Conservation (phyloP, 2,113 vertebrate genomes). For the Upupa epops region DNA sequence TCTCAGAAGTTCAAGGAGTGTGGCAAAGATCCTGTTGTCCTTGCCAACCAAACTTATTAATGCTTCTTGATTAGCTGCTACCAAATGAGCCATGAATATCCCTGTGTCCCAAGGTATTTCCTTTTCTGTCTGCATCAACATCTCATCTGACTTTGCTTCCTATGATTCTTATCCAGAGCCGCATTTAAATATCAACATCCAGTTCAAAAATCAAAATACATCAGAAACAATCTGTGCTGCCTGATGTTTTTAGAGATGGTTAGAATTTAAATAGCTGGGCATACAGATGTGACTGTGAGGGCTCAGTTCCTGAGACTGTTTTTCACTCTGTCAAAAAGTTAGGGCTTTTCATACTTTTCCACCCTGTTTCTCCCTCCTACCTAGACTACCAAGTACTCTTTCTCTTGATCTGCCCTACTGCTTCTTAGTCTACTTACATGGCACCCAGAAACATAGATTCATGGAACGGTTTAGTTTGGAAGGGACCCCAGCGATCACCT, state of each 20-base stretch:
- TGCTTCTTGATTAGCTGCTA: not conserved
- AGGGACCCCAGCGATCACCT: too few species aligned
- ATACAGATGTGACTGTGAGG: not conserved
- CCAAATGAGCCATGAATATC: slow-evolving; percentile 1
- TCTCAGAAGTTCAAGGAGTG: not conserved
- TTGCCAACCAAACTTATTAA: not conserved
- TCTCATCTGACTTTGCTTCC: slow-evolving; percentile 36
- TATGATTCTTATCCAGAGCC: slow-evolving; percentile 25
- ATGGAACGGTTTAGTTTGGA: too few species aligned
- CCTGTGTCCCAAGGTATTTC: not conserved
- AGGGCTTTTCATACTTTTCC: not conserved
- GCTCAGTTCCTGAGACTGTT: not conserved
- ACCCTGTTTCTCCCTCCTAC: not conserved
- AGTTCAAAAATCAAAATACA: not conserved
- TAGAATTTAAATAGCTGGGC: not conserved
- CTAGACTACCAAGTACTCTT: not conserved
- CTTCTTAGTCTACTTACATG: too few species aligned
- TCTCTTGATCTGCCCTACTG: too few species aligned
- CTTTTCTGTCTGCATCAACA: slow-evolving; percentile 22
- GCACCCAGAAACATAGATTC: too few species aligned
- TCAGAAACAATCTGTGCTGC: rapidly evolving
- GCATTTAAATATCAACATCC: not conserved
- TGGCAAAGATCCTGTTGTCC: slow-evolving; percentile 39
- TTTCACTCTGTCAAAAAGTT: not conserved
- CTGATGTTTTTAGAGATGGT: not conserved